Conservation (phyloP, 2,797 vertebrate genomes). For the Gymnodraco acuticeps region DNA sequence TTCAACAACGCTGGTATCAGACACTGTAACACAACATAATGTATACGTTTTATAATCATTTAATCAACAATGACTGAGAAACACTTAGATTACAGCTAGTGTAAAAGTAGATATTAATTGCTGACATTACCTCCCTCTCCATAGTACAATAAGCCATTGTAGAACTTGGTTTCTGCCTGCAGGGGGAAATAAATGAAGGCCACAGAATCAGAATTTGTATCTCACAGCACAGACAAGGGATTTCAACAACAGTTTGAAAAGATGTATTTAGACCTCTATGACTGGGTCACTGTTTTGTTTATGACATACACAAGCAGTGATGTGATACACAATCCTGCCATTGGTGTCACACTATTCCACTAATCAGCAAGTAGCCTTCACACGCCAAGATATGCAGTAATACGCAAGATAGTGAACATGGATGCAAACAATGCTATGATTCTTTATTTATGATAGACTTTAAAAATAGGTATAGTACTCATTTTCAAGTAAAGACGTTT, state of each 20-base stretch:
- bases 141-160: constrained; percentile 97
- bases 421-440: background rate
- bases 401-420: background rate
- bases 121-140: constrained; percentile 94
- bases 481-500: no score
- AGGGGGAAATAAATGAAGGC: constrained; percentile 20
- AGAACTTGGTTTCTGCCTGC: constrained; percentile 98
- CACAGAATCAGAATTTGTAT: constrained; percentile 6
- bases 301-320: background rate
- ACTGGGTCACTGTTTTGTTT: background rate
- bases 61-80: background rate
- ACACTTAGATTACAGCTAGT: constrained; percentile 21
- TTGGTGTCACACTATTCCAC: constrained; percentile 2
- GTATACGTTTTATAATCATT: background rate
- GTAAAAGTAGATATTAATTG: background rate
- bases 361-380: background rate
- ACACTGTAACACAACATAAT: constrained; percentile 79
- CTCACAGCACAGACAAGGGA: background rate
- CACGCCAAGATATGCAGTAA: background rate
- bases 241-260: background rate
- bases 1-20: constrained; percentile 93
- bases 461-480: background rate
- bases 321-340: background rate
- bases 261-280: background rate
- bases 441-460: background rate